Evolutionary conservation across 2,888 invertebrate genomes (phyloP).

Genomic region (Acronicta alni): DNA sequence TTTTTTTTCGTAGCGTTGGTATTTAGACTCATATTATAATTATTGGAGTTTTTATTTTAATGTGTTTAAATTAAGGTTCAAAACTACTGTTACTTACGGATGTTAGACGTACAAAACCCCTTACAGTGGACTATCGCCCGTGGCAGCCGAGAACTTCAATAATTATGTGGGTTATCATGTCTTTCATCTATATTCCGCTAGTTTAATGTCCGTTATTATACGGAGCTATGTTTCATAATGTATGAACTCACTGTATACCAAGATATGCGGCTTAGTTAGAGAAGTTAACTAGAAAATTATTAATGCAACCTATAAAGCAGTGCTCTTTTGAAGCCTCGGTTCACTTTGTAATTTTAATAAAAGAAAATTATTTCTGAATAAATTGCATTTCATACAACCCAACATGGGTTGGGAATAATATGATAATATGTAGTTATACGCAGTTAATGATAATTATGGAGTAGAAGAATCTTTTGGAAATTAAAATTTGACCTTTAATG

Average conservation of each 20-base stretch:
- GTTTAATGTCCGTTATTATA: background rate
- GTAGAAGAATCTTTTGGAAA: too few relatives aligned
- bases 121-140: too few relatives aligned
- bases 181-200: background rate
- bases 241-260: conserved; percentile 4
- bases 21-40: background rate
- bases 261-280: background rate
- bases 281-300: conserved; percentile 27
- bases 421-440: too few relatives aligned
- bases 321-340: conserved; percentile 4
- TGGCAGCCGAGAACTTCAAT: too few relatives aligned
- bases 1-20: conserved; percentile 6
- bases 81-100: too few relatives aligned
- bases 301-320: conserved; percentile 17
- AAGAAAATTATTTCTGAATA: background rate
- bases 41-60: background rate
- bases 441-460: too few relatives aligned
- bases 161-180: too few relatives aligned
- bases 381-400: too few relatives aligned
- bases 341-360: background rate
- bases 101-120: too few relatives aligned
- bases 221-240: conserved; percentile 3
- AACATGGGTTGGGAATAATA: too few relatives aligned
- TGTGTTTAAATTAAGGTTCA: too few relatives aligned
- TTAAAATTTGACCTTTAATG: too few relatives aligned